Conservation (phyloP, 2,113 vertebrate species). For the Aspidoscelis tigris region DNA sequence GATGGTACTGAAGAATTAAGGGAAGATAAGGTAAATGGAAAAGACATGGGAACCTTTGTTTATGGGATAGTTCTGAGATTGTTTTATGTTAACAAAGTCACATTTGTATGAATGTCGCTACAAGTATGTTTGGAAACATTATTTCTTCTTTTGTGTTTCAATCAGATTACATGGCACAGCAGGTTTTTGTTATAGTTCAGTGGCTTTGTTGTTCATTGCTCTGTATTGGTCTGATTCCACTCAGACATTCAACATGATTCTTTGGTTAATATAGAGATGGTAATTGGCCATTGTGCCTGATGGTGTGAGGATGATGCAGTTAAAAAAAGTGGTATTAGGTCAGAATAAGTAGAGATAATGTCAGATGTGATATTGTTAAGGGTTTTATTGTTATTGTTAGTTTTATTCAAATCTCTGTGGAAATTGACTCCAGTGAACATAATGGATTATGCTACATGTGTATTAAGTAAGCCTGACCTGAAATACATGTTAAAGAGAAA, state of each 20-base stretch:
- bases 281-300: too few relatives aligned
- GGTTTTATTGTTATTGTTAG: too few relatives aligned
- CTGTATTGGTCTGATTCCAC: background rate
- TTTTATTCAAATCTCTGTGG: too few relatives aligned
- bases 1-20: conserved; percentile 74
- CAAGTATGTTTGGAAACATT: background rate
- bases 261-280: too few relatives aligned
- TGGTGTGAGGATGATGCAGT: too few relatives aligned
- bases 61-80: background rate
- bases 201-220: conserved; percentile 2
- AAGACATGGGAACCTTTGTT: background rate
- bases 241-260: background rate
- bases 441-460: too few relatives aligned
- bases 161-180: background rate
- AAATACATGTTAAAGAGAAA: too few relatives aligned
- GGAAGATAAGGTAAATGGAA: conserved; percentile 70
- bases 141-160: background rate
- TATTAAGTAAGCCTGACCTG: too few relatives aligned
- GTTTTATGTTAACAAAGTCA: background rate
- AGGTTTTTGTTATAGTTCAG: background rate
- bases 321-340: too few relatives aligned
- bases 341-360: too few relatives aligned
- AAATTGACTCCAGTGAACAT: too few relatives aligned
- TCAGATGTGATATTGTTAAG: too few relatives aligned
- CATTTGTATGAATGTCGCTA: background rate